Evolutionary conservation across 2,888 invertebrate genomes (phyloP).

Genomic region (Chrysopilus asiliformis): DNA sequence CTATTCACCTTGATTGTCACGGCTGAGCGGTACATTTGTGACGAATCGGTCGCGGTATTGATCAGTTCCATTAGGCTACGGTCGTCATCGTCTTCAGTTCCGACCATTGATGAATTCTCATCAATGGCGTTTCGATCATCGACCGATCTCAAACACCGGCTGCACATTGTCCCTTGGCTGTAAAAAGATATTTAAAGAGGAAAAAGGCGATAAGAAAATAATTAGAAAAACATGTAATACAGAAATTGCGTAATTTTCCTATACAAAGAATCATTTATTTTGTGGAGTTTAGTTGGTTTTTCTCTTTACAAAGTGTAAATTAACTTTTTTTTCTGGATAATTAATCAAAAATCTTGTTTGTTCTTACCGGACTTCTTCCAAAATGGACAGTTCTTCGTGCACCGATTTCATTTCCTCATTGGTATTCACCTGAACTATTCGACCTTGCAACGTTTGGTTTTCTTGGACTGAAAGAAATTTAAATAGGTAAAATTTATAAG

Average conservation of each 20-base stretch:
- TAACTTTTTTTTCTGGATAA: neutral
- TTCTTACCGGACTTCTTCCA: constrained; percentile 76
- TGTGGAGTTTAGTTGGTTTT: neutral
- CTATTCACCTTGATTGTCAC: constrained; percentile 43
- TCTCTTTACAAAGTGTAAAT: neutral
- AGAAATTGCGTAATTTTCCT: too few relatives aligned
- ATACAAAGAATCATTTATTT: neutral
- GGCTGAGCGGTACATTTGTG: constrained; percentile 21
- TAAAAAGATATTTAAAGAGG: too few relatives aligned
- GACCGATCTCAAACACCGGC: constrained; percentile 59
- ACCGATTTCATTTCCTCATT: constrained; percentile 68
- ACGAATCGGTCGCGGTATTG: constrained; percentile 25
- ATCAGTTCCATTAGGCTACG: constrained; percentile 40
- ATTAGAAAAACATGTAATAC: too few relatives aligned
- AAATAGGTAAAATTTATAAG: too few relatives aligned
- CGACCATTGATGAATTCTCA: constrained; percentile 43
- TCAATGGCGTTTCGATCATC: constrained; percentile 39
- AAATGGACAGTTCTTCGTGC: constrained; percentile 69
- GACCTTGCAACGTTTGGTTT: constrained; percentile 32
- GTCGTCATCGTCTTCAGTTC: constrained; percentile 60
- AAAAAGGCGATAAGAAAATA: too few relatives aligned
- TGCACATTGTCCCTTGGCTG: constrained; percentile 72
- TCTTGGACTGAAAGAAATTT: constrained; percentile 27
- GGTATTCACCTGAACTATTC: constrained; percentile 34
- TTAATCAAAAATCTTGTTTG: too few relatives aligned